Conservation (phyloP, 2,797 vertebrate species). For the Otolemur crassicaudatus region DNA sequence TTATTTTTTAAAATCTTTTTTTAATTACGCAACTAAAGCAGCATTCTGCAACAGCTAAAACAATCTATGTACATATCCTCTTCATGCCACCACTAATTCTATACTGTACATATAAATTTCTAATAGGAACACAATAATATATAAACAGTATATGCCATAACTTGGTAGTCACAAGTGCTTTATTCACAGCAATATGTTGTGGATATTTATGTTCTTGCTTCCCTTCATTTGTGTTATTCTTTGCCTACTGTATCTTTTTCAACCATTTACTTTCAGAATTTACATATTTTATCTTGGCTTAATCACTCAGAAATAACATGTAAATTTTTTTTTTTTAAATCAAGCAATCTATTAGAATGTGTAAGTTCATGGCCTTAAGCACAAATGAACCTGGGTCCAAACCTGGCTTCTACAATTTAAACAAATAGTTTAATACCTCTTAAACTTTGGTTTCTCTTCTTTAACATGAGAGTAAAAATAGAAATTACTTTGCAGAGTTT, state of each 20-base stretch:
- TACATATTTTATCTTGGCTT: background rate
- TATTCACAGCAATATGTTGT: background rate
- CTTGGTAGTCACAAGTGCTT: background rate
- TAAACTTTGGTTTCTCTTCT: background rate
- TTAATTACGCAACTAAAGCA: background rate
- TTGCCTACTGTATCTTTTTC: background rate
- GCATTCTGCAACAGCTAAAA: background rate
- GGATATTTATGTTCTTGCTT: background rate
- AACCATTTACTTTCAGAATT: constrained; percentile 15
- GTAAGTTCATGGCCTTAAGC: background rate
- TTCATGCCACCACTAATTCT: background rate
- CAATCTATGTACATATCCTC: background rate
- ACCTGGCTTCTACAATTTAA: background rate
- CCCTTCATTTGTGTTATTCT: background rate
- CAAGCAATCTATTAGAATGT: background rate
- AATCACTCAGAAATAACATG: background rate
- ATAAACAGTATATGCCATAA: background rate
- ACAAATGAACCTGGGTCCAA: background rate
- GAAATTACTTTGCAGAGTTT: background rate
- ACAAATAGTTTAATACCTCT: background rate
- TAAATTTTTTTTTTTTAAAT: background rate
- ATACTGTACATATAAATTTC: background rate
- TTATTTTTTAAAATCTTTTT: background rate
- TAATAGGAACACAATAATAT: background rate
- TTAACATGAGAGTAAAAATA: background rate